Evolutionary conservation across 2,888 invertebrate genomes (phyloP).

Genomic region (Epicampocera succincta): DNA sequence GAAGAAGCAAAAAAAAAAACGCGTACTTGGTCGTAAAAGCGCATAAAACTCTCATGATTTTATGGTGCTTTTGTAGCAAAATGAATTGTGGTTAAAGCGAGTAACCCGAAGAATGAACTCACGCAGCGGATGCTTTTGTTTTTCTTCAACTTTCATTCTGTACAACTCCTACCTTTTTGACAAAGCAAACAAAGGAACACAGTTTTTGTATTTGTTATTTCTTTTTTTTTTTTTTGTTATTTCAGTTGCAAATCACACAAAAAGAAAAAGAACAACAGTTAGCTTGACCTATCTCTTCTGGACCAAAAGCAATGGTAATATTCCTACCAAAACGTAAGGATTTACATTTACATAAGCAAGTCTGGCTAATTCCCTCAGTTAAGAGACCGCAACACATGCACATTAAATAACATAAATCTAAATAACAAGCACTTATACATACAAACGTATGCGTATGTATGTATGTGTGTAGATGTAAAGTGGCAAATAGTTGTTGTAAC

Average conservation of each 20-base stretch:
- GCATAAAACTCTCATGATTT: conserved; percentile 58
- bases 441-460: too few species aligned
- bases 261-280: background rate
- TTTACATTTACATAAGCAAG: conserved; percentile 60
- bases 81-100: conserved; percentile 51
- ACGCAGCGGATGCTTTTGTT: conserved; percentile 60
- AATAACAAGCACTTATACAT: background rate
- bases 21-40: conserved; percentile 24
- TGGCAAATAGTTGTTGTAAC: conserved; percentile 2
- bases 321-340: conserved; percentile 38
- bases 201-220: conserved; percentile 11
- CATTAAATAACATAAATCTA: conserved; percentile 7
- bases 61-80: conserved; percentile 58
- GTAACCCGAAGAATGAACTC: conserved; percentile 59
- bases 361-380: conserved; percentile 33
- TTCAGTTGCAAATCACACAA: conserved; percentile 10
- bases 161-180: conserved; percentile 41
- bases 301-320: background rate
- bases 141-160: conserved; percentile 33
- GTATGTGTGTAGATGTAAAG: too few species aligned
- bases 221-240: conserved; percentile 15
- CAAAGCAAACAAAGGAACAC: conserved; percentile 38
- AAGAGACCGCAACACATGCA: background rate
- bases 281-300: conserved; percentile 24
- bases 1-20: conserved; percentile 2